phyloP scores from a whole-genome alignment of 2,888 invertebrate genomes.

The Didymodactylos carnosus region DNA sequence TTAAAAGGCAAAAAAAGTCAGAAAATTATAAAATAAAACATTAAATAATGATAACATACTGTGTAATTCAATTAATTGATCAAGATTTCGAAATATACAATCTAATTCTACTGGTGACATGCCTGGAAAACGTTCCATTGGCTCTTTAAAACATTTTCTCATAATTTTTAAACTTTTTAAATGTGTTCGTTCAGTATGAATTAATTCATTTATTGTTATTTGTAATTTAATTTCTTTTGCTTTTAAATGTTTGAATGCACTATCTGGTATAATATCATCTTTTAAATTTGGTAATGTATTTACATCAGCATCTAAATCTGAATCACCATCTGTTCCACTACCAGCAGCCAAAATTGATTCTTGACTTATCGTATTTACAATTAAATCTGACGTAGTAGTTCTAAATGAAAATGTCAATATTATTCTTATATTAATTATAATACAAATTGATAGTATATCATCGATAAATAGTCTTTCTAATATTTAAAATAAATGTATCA shows the following conservation, averaged over 20 bases:
- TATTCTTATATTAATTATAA: too few relatives aligned
- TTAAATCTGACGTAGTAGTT: neutral
- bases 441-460: too few relatives aligned
- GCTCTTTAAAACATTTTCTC: constrained; percentile 11
- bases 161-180: constrained; percentile 12
- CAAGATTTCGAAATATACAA: constrained; percentile 9
- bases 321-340: neutral
- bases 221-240: constrained; percentile 7
- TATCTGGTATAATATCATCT: neutral
- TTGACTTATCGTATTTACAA: neutral
- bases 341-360: too few relatives aligned
- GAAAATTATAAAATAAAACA: neutral
- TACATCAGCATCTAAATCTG: constrained; percentile 9
- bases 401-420: neutral
- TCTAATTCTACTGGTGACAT: constrained; percentile 4
- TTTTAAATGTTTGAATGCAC: neutral
- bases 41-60: neutral
- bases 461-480: too few relatives aligned
- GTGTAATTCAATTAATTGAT: constrained; percentile 8
- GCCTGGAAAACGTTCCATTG: neutral
- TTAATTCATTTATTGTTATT: constrained; percentile 11
- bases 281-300: constrained; percentile 6
- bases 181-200: constrained; percentile 14
- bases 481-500: too few relatives aligned
- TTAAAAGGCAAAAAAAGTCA: neutral